Evolutionary conservation across 1,140 invertebrate species (phyloP).

Genomic region (Harpegnathos saltator): DNA sequence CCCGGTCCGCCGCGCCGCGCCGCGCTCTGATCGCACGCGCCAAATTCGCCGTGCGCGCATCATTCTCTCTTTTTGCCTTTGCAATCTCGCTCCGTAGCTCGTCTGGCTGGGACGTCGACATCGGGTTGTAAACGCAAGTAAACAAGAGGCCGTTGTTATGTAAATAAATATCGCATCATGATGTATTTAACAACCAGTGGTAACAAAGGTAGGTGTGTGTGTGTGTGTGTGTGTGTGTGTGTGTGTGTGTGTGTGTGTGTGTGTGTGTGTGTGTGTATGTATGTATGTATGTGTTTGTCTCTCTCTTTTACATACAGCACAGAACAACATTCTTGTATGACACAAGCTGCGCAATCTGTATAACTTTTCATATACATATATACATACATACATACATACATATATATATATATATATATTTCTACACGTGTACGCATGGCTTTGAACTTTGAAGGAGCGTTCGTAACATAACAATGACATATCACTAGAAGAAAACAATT

Average conservation of each 20-base stretch:
- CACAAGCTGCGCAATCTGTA: constrained; percentile 70
- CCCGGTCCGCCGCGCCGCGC: too few species aligned
- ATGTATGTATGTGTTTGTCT: too few species aligned
- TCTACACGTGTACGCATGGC: constrained; percentile 69
- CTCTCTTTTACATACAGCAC: constrained; percentile 76
- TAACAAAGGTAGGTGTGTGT: constrained; percentile 81
- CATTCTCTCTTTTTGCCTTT: too few species aligned
- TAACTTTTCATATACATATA: constrained; percentile 69
- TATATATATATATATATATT: constrained; percentile 59
- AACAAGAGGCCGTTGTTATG: constrained; percentile 57
- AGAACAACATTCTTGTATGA: constrained; percentile 74
- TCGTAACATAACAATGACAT: constrained; percentile 77
- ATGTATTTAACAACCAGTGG: constrained; percentile 83
- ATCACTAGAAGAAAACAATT: constrained; percentile 72
- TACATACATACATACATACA: constrained; percentile 28
- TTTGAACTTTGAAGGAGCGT: constrained; percentile 65
- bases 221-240: too few species aligned
- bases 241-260: too few species aligned
- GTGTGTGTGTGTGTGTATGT: too few species aligned
- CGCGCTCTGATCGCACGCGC: too few species aligned
- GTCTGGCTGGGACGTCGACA: too few species aligned
- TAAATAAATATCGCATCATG: constrained; percentile 80
- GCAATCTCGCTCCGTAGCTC: too few species aligned
- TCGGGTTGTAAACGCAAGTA: too few species aligned
- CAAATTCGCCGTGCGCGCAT: too few species aligned